Percentiles rank a stretch among this genome's conserved stretches.
Conservation (phyloP, 1,140 invertebrate genomes). For the Stegodyphus mimosarum region DNA sequence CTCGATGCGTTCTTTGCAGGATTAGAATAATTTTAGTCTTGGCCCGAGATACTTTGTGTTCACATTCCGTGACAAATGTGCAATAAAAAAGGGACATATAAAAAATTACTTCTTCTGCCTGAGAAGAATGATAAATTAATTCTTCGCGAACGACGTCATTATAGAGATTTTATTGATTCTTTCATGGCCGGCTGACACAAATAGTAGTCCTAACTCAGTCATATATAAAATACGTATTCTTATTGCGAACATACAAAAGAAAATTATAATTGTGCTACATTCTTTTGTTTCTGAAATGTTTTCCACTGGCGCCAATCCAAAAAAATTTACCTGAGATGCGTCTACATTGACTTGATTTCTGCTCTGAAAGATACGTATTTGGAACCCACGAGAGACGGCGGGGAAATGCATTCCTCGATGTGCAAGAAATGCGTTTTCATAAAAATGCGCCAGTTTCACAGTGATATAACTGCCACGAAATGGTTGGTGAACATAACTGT, state of each 20-base stretch:
- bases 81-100: too few species aligned
- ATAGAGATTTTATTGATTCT: too few species aligned
- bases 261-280: constrained; percentile 2
- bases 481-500: constrained; percentile 2
- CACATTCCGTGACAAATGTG: too few species aligned
- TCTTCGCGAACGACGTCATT: too few species aligned
- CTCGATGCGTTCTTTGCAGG: too few species aligned
- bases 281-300: background rate
- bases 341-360: constrained; percentile 15
- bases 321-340: constrained; percentile 48
- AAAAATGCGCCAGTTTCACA: constrained; percentile 43
- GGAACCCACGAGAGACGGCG: background rate
- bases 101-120: too few species aligned
- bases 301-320: constrained; percentile 47
- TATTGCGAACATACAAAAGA: background rate
- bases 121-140: too few species aligned
- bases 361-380: background rate
- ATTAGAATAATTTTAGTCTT: too few species aligned
- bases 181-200: too few species aligned
- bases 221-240: too few species aligned
- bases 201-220: too few species aligned
- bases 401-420: constrained; percentile 15
- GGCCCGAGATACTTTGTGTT: too few species aligned
- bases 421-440: constrained; percentile 47
- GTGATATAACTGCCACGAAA: constrained; percentile 8